A percentile compares a stretch with the other conserved stretches of the same genome.
Evolutionary conservation across 2,888 invertebrate genomes (phyloP).

Genomic region (Taphrorychus bicolor): DNA sequence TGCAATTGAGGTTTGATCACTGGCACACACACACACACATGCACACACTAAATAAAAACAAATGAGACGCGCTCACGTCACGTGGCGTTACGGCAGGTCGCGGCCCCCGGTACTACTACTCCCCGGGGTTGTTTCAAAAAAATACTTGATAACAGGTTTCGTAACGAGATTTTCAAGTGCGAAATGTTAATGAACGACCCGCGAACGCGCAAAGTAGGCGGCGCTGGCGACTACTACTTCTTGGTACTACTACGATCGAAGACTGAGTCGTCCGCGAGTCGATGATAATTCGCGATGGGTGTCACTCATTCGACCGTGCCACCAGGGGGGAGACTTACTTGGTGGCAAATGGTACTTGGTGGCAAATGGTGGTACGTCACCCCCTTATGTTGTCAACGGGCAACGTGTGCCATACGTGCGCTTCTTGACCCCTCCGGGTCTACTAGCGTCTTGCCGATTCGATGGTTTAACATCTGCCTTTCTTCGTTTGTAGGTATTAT

Average conservation of each 20-base stretch:
- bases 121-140: conserved; percentile 48
- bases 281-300: neutral
- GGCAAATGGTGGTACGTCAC: conserved; percentile 31
- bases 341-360: conserved; percentile 31
- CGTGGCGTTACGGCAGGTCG: conserved; percentile 12
- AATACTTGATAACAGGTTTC: conserved; percentile 55
- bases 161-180: conserved; percentile 58
- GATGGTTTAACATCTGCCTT: conserved; percentile 33
- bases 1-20: neutral
- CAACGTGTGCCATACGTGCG: conserved; percentile 32
- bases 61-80: neutral
- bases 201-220: conserved; percentile 45
- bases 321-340: neutral
- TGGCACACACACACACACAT: neutral
- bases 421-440: conserved; percentile 28
- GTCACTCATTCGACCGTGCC: neutral
- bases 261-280: neutral
- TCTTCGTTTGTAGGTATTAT: conserved; percentile 17
- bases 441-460: conserved; percentile 27
- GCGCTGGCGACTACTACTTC: conserved; percentile 26
- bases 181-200: conserved; percentile 47
- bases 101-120: neutral
- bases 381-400: conserved; percentile 35
- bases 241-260: conserved; percentile 18
- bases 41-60: neutral